Conservation (phyloP, 2,797 vertebrate genomes). For the Gorsachius magnificus region DNA sequence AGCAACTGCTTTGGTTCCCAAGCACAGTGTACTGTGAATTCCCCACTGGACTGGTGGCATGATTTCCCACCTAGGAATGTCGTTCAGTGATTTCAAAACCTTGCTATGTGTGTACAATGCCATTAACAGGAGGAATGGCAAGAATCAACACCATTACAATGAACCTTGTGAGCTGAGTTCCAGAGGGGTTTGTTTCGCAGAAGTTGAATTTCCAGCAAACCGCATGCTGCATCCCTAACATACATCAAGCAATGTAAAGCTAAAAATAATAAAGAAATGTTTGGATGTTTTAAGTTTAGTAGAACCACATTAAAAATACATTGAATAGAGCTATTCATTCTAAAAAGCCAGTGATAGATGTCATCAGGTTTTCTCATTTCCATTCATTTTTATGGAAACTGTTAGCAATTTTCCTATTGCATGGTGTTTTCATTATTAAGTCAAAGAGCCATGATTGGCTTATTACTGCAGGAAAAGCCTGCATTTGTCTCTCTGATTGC, state of each 20-base stretch:
- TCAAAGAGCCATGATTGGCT: slow-evolving; percentile 51
- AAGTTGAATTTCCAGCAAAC: slow-evolving; percentile 5
- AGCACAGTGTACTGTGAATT: not conserved
- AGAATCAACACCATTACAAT: not conserved
- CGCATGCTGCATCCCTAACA: not conserved
- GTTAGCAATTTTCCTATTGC: slow-evolving; percentile 40
- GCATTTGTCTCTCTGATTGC: slow-evolving; percentile 49
- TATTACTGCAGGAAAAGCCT: slow-evolving; percentile 62
- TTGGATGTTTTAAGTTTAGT: not conserved
- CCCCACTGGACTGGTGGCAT: not conserved
- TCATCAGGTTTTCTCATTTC: slow-evolving; percentile 45
- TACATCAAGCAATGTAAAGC: not conserved
- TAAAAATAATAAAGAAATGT: not conserved
- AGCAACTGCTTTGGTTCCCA: not conserved
- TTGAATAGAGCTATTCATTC: not conserved
- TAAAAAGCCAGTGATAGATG: slow-evolving; percentile 17
- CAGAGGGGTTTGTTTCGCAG: not conserved
- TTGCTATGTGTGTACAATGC: not conserved
- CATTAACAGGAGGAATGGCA: not conserved
- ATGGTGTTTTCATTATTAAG: slow-evolving; percentile 58
- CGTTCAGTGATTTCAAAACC: not conserved
- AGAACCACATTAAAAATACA: slow-evolving; percentile 27
- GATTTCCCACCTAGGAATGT: not conserved
- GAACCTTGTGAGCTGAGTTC: not conserved
- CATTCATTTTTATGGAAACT: slow-evolving; percentile 57